phyloP scores from a whole-genome alignment of 2,797 vertebrate species.

The Crenuchus spilurus region DNA sequence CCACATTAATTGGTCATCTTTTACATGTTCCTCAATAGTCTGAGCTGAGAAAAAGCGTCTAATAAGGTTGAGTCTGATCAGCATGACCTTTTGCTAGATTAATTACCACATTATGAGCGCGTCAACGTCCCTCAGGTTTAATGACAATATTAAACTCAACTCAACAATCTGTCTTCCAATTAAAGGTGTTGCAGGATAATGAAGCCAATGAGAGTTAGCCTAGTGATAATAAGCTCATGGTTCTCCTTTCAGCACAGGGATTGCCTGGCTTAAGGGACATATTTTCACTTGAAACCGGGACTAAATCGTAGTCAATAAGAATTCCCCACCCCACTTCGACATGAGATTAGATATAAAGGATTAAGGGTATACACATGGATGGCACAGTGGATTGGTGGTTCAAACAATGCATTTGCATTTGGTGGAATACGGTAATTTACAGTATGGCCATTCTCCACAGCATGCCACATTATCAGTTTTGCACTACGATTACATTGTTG shows the following conservation, averaged over 20 bases:
- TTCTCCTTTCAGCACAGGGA: not conserved
- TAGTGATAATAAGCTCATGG: not conserved
- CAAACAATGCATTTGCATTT: not conserved
- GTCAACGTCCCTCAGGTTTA: not conserved
- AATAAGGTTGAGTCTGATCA: constrained; percentile 19
- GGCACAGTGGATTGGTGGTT: no score
- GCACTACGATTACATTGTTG: no score
- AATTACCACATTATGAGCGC: constrained; percentile 23
- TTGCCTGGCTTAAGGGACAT: not conserved
- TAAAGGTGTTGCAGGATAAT: not conserved
- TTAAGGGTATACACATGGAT: no score
- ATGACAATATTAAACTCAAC: constrained; percentile 2
- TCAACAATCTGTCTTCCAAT: constrained; percentile 19
- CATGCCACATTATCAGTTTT: no score
- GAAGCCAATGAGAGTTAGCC: not conserved
- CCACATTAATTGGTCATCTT: not conserved
- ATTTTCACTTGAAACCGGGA: not conserved
- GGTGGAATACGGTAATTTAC: no score
- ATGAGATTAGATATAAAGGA: not conserved
- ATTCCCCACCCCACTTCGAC: not conserved
- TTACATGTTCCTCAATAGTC: not conserved
- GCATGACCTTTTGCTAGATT: not conserved
- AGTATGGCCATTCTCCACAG: no score
- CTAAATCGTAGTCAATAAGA: not conserved
- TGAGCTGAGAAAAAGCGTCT: constrained; percentile 4